Percentiles rank a stretch among this genome's conserved stretches.
phyloP scores from a whole-genome alignment of 2,113 vertebrate species.

The Smithornis capensis region DNA sequence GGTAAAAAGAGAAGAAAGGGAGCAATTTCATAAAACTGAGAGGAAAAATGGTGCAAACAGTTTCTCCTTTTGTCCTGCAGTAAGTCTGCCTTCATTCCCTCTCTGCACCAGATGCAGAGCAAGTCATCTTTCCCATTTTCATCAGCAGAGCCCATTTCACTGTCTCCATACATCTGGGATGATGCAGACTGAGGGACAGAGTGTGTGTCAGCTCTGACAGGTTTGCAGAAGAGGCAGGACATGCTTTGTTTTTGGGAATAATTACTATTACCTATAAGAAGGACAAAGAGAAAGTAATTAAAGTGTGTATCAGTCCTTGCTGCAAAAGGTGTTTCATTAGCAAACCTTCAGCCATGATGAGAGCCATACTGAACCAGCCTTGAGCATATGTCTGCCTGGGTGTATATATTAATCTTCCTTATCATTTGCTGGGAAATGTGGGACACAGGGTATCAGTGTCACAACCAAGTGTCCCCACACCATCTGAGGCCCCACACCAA shows the following conservation, averaged over 20 bases:
- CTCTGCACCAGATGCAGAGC: background rate
- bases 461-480: background rate
- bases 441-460: background rate
- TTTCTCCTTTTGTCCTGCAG: background rate
- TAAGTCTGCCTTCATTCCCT: background rate
- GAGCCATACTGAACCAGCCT: background rate
- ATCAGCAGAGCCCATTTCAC: background rate
- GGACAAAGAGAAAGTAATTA: slow-evolving; percentile 19
- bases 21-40: background rate
- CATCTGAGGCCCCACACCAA: background rate
- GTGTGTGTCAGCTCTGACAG: background rate
- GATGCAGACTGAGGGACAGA: background rate
- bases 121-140: background rate
- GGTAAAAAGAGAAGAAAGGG: background rate
- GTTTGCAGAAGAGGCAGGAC: background rate
- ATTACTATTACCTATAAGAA: background rate
- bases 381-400: background rate
- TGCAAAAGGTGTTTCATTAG: slow-evolving; percentile 51
- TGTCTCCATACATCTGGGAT: background rate
- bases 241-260: background rate
- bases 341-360: slow-evolving; percentile 23
- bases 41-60: background rate
- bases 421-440: background rate
- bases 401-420: background rate
- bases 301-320: background rate